Evolutionary conservation across 2,888 invertebrate species (phyloP).

Genomic region (Clitarchus hookeri): DNA sequence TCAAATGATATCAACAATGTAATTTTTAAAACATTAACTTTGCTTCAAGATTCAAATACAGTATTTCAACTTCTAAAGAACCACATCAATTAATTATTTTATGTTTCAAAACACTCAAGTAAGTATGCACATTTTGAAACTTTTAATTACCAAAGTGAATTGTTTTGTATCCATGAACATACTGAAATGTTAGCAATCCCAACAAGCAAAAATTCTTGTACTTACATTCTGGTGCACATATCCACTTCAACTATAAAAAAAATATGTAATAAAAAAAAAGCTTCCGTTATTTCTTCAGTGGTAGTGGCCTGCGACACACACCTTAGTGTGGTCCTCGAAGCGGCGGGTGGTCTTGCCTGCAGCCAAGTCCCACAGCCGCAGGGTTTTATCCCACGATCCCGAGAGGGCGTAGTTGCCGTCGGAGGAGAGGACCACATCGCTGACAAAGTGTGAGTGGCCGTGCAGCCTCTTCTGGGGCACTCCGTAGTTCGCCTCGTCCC

Average conservation of each 20-base stretch:
- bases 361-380: slow-evolving; percentile 98
- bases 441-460: slow-evolving; percentile 98
- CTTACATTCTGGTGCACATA: slow-evolving; percentile 32
- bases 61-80: too few species aligned
- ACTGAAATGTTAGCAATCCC: background rate
- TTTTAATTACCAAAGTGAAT: too few species aligned
- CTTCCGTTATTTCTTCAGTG: slow-evolving; percentile 41
- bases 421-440: slow-evolving; percentile 97
- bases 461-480: slow-evolving; percentile 93
- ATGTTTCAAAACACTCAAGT: too few species aligned
- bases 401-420: slow-evolving; percentile 99
- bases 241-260: slow-evolving; percentile 51
- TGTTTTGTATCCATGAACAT: too few species aligned
- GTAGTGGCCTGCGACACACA: slow-evolving; percentile 58
- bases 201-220: background rate
- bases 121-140: too few species aligned
- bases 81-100: too few species aligned
- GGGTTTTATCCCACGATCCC: slow-evolving; percentile 99
- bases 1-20: too few species aligned
- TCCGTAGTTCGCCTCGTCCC: slow-evolving; percentile 94
- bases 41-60: too few species aligned
- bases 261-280: slow-evolving; percentile 52
- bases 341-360: slow-evolving; percentile 95
- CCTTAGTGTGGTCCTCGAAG: slow-evolving; percentile 99
- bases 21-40: too few species aligned